Percentiles rank a stretch among this genome's conserved stretches.
Evolutionary conservation across 2,113 vertebrate genomes (phyloP).

Genomic region (Oncorhynchus clarkii): DNA sequence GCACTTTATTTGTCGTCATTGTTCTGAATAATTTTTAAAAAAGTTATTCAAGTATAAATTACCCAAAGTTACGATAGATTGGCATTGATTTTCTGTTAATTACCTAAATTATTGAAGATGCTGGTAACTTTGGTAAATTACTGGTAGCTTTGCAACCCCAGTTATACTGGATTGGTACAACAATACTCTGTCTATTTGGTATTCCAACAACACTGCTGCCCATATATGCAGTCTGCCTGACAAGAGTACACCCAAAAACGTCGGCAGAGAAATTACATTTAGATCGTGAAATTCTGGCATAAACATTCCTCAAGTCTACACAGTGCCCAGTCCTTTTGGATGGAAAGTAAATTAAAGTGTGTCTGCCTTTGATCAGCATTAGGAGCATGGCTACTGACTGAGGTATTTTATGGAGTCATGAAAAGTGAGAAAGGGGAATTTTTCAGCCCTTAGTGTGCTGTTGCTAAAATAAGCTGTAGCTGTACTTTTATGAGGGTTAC

Average conservation of each 20-base stretch:
- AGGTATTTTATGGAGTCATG: constrained; percentile 7
- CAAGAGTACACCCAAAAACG: constrained; percentile 2
- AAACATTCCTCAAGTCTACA: too few relatives aligned
- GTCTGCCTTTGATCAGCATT: neutral
- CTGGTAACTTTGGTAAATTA: too few relatives aligned
- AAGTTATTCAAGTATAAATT: too few relatives aligned
- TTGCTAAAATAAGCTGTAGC: neutral
- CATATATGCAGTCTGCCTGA: neutral
- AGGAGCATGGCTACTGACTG: neutral
- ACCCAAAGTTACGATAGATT: too few relatives aligned
- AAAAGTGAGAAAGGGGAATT: neutral
- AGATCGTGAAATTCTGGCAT: too few relatives aligned
- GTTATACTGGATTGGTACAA: neutral
- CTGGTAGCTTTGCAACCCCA: too few relatives aligned
- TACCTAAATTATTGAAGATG: too few relatives aligned
- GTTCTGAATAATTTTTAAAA: too few relatives aligned
- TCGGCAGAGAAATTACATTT: too few relatives aligned
- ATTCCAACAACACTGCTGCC: neutral
- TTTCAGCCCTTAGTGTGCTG: neutral
- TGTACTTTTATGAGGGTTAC: neutral
- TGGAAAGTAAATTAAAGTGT: constrained; percentile 18
- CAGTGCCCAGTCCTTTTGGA: neutral
- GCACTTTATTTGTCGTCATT: too few relatives aligned
- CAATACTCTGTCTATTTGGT: neutral
- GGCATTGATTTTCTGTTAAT: too few relatives aligned